Percentiles rank a stretch among this genome's conserved stretches.
phyloP scores from a whole-genome alignment of 2,113 vertebrate species.

The Sinocyclocheilus maitianheensis region DNA sequence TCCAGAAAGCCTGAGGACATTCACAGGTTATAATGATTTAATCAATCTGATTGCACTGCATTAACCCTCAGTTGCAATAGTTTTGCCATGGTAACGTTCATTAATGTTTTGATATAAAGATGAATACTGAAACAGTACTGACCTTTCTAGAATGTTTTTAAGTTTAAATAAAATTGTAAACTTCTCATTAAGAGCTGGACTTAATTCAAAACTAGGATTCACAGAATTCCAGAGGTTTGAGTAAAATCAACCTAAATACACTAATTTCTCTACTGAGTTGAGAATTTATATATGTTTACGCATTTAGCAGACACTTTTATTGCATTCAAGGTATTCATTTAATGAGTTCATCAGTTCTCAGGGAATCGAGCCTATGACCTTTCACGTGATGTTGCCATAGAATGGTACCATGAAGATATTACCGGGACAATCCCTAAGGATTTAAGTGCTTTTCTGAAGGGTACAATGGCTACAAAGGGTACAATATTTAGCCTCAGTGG shows the following conservation, averaged over 20 bases:
- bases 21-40: not conserved
- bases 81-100: not conserved
- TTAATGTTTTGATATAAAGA: not conserved
- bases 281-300: not conserved
- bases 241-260: not conserved
- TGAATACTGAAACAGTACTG: not conserved
- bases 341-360: not conserved
- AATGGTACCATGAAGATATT: not conserved
- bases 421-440: not conserved
- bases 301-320: not conserved
- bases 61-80: not conserved
- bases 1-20: not conserved
- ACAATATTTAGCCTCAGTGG: not conserved
- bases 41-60: constrained; percentile 11
- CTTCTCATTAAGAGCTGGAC: not conserved
- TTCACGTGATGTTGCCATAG: not conserved
- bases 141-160: not conserved
- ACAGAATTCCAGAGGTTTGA: not conserved
- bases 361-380: not conserved
- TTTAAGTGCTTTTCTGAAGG: not conserved
- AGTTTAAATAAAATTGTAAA: not conserved
- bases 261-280: no score
- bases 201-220: not conserved
- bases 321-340: not conserved
- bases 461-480: not conserved